Evolutionary conservation across 2,797 vertebrate genomes (phyloP), one percentile per base, ranked within the genome.

Genomic region (Acomys russatus): DNA sequence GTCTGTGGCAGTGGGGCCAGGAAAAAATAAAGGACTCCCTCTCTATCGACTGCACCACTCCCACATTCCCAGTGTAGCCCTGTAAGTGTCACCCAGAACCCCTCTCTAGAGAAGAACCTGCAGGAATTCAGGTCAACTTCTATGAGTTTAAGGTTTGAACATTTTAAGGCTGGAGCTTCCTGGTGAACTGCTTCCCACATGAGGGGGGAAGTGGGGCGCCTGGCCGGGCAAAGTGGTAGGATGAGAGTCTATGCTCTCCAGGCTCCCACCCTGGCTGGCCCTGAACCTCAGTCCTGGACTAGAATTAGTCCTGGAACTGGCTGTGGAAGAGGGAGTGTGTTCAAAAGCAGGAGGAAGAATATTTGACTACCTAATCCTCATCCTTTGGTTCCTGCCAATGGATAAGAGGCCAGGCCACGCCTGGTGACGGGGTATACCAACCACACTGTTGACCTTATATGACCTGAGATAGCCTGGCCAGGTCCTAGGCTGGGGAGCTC

Each of bases 391-490:
- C 49, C 74, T 92, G 79, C 51, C 33, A 85, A 10, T 77, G 74
- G 78, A 20, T 76, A 64, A 96, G 78, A 94, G 9, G 44, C 73
- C 78, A 70, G n/a, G 56, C 70, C 54, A 84, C 1, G 68, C 77
- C 33, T 56, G 61, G 22, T 80, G 59, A 59, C 76, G 44, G 76
- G 90, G 64, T 74, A 74, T 54, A 59, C 9, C 35, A 78, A 59
- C 6, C 44, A 85, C 51, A 83, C 82, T 94, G 54, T 79, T 97
- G 91, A 96, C 95, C 97, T 97, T 96, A 97, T 28, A 61, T 94
- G 93, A 97, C 94, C 90, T 78, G 80, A 96, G 70, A 59, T 96
- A 68, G n/a, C 76, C 76, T 49, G 7, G 74, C 70, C 88, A 96
- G 64, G 94, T 73, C 63, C 25, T 12, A 86, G 78, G 54, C 79